Base-by-base conservation (phyloP, 2,888 invertebrate species). In the Phragmatobia fuliginosa region DNA sequence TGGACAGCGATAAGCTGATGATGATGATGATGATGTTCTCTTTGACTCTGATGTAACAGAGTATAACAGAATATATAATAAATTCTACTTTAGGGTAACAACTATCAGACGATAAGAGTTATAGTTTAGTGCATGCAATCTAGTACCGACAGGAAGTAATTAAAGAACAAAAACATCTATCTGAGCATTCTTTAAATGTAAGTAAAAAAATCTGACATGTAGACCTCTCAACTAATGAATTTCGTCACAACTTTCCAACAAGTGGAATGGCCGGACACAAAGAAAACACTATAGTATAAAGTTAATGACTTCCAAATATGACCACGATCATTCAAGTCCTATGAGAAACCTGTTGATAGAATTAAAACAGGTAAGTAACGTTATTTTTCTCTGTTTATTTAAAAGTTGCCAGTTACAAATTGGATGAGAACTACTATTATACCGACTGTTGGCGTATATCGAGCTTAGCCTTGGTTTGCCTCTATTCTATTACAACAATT, bases 231-330 rank as follows among this genome's bases (percentile, higher is more conserved):
- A 62, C 45, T 49, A 49, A 63, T 31, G n/a, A 32, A 62, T 38
- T 68, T 60, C 36, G 72, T 71, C 61, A 62, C 66, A 69, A 65
- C 69, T 68, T 79, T 71, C 70, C 61, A 71, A 63, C 56, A 41
- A 62, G 32, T 63, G 66, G 69, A 72, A 79, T 73, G 61, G 61
- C 31, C 56, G 28, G 62, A 71, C 66, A 69, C 58, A 74, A 70
- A 74, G 72, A 71, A 62, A 70, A 62, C 25, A 62, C 8, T 31
- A 70, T 74, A 75, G n/a, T 74, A 41, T 41, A 81, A 69, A 81
- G 74, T 0, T 77, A 79, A 81, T 77, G 80, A 80, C 67, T 45
- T 70, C 82, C 80, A 82, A 80, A 82, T 80, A 80, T 80, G 82
- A 79, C 61, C 77, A 74, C 72, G 77, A 71, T 75, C 63, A 71